Percentiles rank a stretch among this genome's conserved stretches.
These are phyloP conservation scores for Dromius quadrimaculatus DNA, from an alignment of 2,888 invertebrate genomes.

Conservation along the genomic window DNA sequence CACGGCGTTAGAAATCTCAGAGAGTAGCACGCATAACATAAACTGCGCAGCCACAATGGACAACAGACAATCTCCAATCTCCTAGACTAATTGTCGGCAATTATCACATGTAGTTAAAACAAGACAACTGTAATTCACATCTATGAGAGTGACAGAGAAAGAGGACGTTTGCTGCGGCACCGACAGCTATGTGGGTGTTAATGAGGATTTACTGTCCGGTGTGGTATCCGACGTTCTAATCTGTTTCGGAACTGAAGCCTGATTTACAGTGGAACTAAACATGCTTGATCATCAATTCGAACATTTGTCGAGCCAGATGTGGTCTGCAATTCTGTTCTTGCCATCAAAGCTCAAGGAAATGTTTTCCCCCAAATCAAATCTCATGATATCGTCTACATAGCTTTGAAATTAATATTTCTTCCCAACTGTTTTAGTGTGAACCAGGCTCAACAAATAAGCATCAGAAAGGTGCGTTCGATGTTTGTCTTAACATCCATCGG, in stretches of 20 bases:
- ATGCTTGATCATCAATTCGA: no score
- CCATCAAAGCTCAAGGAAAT: no score
- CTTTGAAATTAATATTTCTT: no score
- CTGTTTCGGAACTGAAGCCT: conserved; percentile 39
- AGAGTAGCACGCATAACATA: conserved; percentile 34
- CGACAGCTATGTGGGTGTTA: conserved; percentile 42
- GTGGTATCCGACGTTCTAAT: conserved; percentile 35
- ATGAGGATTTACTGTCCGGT: conserved; percentile 43
- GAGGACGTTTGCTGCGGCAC: conserved; percentile 22
- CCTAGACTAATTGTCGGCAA: conserved; percentile 50
- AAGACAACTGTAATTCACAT: not conserved
- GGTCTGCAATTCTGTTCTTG: no score
- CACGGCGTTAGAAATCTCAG: conserved; percentile 42
- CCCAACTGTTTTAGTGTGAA: no score
- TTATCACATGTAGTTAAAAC: conserved; percentile 23
- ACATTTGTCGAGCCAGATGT: no score
- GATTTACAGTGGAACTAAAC: conserved; percentile 1
- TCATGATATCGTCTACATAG: no score
- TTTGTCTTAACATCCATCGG: conserved; percentile 18
- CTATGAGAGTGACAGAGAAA: not conserved
- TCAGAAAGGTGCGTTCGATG: not conserved
- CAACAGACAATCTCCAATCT: conserved; percentile 47
- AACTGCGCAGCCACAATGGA: conserved; percentile 41
- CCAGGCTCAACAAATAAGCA: no score
- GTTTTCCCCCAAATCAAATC: no score